Percentiles rank a stretch among this genome's conserved stretches.
Evolutionary conservation across 2,797 vertebrate genomes (phyloP).

Genomic region (Pipistrellus pipistrellus): DNA sequence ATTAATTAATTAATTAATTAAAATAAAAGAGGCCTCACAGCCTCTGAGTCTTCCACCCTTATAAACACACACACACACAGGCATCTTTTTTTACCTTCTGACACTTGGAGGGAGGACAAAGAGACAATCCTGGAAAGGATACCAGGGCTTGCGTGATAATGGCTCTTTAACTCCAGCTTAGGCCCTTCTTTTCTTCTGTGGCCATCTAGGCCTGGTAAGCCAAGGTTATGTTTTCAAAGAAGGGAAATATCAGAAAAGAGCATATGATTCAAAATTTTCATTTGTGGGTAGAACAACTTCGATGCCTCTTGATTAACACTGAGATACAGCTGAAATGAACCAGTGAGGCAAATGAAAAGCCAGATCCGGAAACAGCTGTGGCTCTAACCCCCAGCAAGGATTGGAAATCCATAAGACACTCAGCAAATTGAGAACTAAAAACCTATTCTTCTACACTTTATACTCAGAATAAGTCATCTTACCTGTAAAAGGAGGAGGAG

Average conservation of each 20-base stretch:
- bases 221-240: neutral
- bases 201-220: neutral
- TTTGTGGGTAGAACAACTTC: neutral
- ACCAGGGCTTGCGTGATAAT: neutral
- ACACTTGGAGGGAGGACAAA: neutral
- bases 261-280: constrained; percentile 18
- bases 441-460: neutral
- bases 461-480: neutral
- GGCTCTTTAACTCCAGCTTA: neutral
- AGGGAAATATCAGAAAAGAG: neutral
- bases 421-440: neutral
- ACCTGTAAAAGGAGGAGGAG: neutral
- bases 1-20: too few relatives aligned
- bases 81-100: neutral
- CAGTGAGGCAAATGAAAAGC: constrained; percentile 45
- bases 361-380: constrained; percentile 30
- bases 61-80: neutral
- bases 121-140: neutral
- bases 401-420: neutral
- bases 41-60: neutral
- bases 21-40: neutral
- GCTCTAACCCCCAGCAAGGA: neutral
- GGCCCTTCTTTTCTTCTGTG: neutral
- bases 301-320: constrained; percentile 32
- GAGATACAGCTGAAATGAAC: constrained; percentile 39